A percentile compares a stretch with the other conserved stretches of the same genome.
Conservation (phyloP, 2,113 vertebrate genomes). For the Ailurus styani region DNA sequence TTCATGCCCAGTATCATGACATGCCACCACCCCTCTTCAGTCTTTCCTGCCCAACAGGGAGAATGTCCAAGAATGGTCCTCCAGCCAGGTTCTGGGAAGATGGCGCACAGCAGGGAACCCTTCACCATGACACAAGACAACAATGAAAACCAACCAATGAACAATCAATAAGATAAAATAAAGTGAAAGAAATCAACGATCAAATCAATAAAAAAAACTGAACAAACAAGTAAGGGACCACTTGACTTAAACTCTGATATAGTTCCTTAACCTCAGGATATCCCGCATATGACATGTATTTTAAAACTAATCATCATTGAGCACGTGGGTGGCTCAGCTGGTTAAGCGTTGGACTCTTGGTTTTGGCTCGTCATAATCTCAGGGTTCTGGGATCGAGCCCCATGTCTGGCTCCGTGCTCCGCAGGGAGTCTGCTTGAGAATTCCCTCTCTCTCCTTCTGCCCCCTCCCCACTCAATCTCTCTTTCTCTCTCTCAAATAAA, state of each 20-base stretch:
- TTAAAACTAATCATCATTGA: not conserved
- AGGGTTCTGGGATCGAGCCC: not conserved
- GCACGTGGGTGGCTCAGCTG: not conserved
- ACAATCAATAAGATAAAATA: not conserved
- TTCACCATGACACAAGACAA: fast-evolving
- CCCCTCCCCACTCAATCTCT: not conserved
- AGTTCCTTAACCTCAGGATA: not conserved
- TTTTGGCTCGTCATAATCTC: not conserved
- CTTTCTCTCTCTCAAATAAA: not conserved
- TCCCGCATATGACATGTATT: not conserved
- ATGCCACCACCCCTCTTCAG: not conserved
- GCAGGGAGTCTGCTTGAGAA: not conserved
- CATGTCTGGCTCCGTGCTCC: not conserved
- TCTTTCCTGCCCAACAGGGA: not conserved
- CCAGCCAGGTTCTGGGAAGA: not conserved
- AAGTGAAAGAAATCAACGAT: not conserved
- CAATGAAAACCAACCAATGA: not conserved
- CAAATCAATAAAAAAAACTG: not conserved
- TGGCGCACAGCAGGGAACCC: not conserved
- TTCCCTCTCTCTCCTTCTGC: not conserved
- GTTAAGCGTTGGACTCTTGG: not conserved
- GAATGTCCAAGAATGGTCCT: not conserved
- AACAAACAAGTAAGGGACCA: not conserved
- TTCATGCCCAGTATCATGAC: fast-evolving
- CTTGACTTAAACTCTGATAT: not conserved